Base-by-base conservation (phyloP, 1,140 invertebrate species). In the Heliconius hewitsoni region DNA sequence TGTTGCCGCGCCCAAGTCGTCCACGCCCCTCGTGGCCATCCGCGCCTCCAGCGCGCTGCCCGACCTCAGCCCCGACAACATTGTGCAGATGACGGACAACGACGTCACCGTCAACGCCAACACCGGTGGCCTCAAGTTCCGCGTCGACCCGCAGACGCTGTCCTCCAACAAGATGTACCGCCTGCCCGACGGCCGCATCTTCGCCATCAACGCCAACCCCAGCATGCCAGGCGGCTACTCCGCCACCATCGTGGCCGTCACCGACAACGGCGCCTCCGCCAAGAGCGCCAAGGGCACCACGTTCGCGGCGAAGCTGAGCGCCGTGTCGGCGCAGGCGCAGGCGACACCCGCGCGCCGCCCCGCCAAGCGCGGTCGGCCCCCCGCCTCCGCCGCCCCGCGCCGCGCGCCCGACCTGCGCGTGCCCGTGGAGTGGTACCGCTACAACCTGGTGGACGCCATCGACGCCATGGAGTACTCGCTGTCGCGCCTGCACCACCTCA, bases 161-260 rank as follows among this genome's bases (percentile, higher is more conserved):
- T 95, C 93, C 0, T 92, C 93, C 30, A 94, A 94, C 74, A 95
- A 95, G 84, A 95, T 95, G 94, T 95, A 95, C 81, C 86, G 94
- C 6, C 81, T 95, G 39, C 94, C 94, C 1, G 94, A 95, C 76
- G 94, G 94, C 2, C 89, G 94, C 19, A 89, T 95, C 73, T 95
- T 95, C 81, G 93, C 94, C 4, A 95, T 95, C 27, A 95, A 94
- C 79, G 84, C 89, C 16, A 95, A 95, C 80, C 90, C 94, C 9
- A 89, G 83, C 42, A 94, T 95, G 93, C 94, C 94, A 1, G 94
- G 94, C 1, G 94, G 94, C 8, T 95, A 95, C 84, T 95, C 94
- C 6, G 94, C 94, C 34, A 95, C 94, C 2, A 95, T 95, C 70
- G 94, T 95, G 16, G 91, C 94, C 8, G 84, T 93, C 1, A 88